Evolutionary conservation across 2,113 vertebrate genomes (phyloP).

Genomic region (Hydrolagus affinis): DNA sequence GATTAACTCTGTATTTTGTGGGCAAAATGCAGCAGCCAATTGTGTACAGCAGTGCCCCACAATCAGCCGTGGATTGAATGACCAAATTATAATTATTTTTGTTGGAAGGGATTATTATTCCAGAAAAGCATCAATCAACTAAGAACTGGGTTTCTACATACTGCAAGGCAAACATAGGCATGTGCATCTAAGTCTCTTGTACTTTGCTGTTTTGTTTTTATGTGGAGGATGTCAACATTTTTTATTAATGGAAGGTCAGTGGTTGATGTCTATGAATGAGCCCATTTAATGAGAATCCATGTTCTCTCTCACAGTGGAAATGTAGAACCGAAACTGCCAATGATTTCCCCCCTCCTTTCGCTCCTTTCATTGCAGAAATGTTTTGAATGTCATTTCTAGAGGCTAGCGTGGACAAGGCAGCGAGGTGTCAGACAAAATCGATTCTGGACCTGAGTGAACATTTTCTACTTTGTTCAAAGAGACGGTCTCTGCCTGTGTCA

Average conservation of each 20-base stretch:
- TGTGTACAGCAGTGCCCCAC: no score
- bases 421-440: conserved; percentile 2
- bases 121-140: no score
- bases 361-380: neutral
- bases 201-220: neutral
- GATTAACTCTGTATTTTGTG: no score
- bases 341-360: neutral
- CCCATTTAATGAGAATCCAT: neutral
- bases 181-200: no score
- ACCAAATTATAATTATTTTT: no score
- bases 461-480: neutral
- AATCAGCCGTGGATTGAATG: no score
- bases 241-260: no score
- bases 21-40: no score
- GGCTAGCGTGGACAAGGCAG: neutral
- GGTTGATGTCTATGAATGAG: neutral
- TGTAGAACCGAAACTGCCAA: neutral
- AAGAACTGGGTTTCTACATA: no score
- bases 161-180: no score
- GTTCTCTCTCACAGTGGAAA: neutral
- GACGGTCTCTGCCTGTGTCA: neutral
- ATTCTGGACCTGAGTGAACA: neutral
- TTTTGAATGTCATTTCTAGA: conserved; percentile 12
- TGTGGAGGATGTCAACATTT: neutral
- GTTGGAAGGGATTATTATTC: no score